These are phyloP conservation scores for Cynodonichthys magdalenae DNA, from an alignment of 2,797 vertebrate genomes.

Conservation along the genomic window DNA sequence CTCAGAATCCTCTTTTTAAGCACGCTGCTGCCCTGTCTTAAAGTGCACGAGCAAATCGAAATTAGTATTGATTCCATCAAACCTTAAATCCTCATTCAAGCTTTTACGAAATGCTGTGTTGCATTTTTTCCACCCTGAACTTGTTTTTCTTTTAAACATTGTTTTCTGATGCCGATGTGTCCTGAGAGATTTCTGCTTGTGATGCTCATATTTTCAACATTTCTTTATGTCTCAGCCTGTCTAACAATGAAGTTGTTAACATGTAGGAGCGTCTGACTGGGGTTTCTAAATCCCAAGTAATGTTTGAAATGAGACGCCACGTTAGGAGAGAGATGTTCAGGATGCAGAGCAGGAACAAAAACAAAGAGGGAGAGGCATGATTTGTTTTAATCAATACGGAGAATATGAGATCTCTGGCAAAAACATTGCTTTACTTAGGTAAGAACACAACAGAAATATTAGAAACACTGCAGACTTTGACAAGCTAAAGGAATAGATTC, in stretches of 20 bases:
- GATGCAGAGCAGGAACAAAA: too few relatives aligned
- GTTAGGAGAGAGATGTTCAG: neutral
- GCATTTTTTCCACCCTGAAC: neutral
- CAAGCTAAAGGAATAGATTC: too few relatives aligned
- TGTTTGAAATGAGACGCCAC: neutral
- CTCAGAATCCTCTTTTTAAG: neutral
- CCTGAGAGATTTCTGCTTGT: neutral
- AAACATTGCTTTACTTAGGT: too few relatives aligned
- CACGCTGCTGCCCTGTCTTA: neutral
- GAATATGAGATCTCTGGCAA: neutral
- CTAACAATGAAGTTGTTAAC: neutral
- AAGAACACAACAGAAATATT: too few relatives aligned
- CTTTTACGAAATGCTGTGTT: neutral
- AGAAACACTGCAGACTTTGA: too few relatives aligned
- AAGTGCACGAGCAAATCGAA: slow-evolving; percentile 8
- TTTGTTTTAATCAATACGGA: neutral
- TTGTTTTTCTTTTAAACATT: neutral
- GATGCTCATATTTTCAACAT: neutral
- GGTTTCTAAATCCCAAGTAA: neutral
- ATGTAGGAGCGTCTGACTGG: neutral
- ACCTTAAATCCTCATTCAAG: slow-evolving; percentile 11
- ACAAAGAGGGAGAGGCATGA: neutral
- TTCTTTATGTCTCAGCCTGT: too few relatives aligned
- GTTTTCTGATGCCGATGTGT: neutral
- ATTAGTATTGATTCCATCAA: slow-evolving; percentile 19